These are phyloP conservation scores for Eospalax fontanierii DNA, from an alignment of 2,797 vertebrate species.

Conservation along the genomic window DNA sequence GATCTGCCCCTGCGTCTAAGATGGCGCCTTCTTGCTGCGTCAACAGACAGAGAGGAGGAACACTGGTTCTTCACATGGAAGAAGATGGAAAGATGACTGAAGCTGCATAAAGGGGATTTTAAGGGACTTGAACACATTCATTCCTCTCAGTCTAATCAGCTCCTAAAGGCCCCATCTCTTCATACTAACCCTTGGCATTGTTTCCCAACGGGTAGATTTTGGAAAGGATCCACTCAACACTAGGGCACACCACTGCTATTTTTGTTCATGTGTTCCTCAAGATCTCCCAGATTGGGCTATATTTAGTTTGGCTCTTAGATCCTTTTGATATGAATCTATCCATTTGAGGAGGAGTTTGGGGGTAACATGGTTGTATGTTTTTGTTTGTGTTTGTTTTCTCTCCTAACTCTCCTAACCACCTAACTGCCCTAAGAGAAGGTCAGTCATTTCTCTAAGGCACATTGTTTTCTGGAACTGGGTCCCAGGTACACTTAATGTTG, in stretches of 20 bases:
- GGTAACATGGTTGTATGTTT: background rate
- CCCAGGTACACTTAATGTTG: background rate
- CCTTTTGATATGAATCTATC: background rate
- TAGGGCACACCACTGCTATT: background rate
- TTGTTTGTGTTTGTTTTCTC: background rate
- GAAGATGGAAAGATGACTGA: background rate
- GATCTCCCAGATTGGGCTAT: background rate
- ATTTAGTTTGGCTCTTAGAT: background rate
- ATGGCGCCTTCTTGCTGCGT: too few species aligned
- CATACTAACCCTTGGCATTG: background rate
- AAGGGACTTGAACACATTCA: background rate
- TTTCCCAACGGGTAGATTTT: background rate
- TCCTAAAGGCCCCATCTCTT: background rate
- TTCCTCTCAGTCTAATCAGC: background rate
- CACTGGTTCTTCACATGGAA: background rate
- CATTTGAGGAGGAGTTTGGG: background rate
- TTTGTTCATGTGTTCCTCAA: background rate
- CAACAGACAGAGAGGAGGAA: background rate
- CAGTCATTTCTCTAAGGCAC: background rate
- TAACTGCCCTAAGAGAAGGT: background rate
- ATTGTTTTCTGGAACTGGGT: background rate
- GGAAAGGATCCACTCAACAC: background rate
- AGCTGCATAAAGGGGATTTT: background rate
- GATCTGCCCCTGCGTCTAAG: background rate
- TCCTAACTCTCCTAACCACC: background rate